Conservation (phyloP, 2,888 invertebrate genomes). For the Zelleria hepariella region DNA sequence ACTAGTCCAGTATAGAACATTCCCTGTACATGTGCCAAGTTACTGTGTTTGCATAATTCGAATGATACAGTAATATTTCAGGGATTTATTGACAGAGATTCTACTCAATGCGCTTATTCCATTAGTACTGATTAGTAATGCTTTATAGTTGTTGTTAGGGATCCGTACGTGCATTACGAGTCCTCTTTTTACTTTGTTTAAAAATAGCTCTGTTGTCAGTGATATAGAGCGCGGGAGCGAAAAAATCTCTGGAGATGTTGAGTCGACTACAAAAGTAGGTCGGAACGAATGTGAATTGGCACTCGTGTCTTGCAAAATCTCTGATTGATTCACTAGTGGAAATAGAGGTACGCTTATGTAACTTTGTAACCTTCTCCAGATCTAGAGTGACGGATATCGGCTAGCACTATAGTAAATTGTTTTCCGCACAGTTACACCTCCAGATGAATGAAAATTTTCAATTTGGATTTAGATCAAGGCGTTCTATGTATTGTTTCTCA, state of each 20-base stretch:
- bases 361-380: neutral
- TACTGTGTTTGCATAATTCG: neutral
- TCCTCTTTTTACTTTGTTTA: neutral
- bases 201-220: neutral
- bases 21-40: conserved; percentile 2
- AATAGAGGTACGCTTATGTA: neutral
- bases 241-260: neutral
- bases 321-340: conserved; percentile 4
- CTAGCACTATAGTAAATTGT: neutral
- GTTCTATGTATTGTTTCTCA: neutral
- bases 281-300: neutral
- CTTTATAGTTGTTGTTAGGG: neutral
- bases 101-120: neutral
- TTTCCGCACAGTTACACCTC: neutral
- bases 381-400: neutral
- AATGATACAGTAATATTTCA: neutral
- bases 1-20: neutral
- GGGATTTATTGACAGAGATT: neutral
- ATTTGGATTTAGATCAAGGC: neutral
- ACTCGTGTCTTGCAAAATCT: conserved; percentile 9
- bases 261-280: neutral
- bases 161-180: neutral
- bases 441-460: neutral
- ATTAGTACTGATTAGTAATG: neutral
- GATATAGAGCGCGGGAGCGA: neutral